phyloP scores from a whole-genome alignment of 2,888 invertebrate genomes.

The Cyaniris semiargus region DNA sequence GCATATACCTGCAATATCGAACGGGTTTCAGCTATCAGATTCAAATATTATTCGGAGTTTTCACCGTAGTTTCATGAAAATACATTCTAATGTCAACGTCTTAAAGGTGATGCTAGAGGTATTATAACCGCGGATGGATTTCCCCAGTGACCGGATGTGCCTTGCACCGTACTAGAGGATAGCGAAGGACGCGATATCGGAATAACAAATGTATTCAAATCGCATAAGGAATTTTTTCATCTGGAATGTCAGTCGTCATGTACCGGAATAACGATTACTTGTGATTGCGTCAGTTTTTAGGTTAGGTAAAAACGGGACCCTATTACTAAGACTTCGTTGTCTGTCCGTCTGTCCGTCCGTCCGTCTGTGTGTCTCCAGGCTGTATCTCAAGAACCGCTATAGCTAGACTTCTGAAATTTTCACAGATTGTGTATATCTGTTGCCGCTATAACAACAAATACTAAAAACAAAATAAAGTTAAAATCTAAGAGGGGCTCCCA shows the following conservation, averaged over 20 bases:
- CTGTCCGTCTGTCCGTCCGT: too few species aligned
- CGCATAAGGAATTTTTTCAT: neutral
- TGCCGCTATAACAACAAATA: too few species aligned
- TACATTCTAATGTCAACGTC: neutral
- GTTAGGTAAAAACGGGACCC: too few species aligned
- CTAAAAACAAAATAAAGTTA: too few species aligned
- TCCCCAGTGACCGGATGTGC: constrained; percentile 58
- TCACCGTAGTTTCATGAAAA: neutral
- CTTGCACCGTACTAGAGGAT: constrained; percentile 60
- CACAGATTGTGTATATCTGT: too few species aligned
- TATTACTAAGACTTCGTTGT: too few species aligned
- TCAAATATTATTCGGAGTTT: neutral
- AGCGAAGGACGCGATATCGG: constrained; percentile 70
- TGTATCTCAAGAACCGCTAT: too few species aligned
- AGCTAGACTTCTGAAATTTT: too few species aligned
- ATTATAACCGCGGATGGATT: neutral
- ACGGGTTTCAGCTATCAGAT: constrained; percentile 3
- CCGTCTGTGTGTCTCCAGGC: too few species aligned
- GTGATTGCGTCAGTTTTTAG: neutral
- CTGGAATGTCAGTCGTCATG: neutral
- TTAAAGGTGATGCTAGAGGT: neutral
- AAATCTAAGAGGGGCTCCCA: too few species aligned
- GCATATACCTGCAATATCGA: constrained; percentile 13
- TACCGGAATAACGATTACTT: neutral
- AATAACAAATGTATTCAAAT: constrained; percentile 49